Conservation (phyloP, 2,113 vertebrate species). For the Azemiops feae region DNA sequence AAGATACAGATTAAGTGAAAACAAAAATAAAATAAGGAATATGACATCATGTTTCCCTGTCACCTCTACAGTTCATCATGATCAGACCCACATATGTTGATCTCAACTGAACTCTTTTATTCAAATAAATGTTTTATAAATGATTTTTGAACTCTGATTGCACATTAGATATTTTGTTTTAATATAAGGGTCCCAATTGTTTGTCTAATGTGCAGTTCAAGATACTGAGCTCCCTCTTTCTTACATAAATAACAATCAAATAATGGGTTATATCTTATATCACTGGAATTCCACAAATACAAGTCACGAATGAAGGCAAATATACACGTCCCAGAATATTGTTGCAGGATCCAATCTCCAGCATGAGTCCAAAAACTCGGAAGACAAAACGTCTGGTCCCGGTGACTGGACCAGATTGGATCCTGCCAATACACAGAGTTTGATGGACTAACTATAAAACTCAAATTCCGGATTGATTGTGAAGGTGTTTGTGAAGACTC, state of each 20-base stretch:
- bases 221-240: background rate
- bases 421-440: conserved; percentile 30
- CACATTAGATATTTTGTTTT: background rate
- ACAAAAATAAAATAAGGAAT: background rate
- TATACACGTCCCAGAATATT: no score
- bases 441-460: conserved; percentile 25
- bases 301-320: no score
- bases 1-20: background rate
- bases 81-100: background rate
- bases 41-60: background rate
- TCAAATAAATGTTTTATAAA: background rate
- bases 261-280: no score
- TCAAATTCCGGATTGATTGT: conserved; percentile 24
- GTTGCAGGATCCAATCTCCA: no score
- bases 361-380: no score
- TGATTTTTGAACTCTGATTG: background rate
- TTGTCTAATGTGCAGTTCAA: background rate
- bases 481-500: conserved; percentile 21
- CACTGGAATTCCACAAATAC: no score
- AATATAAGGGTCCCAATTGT: background rate
- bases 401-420: no score
- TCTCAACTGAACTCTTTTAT: background rate
- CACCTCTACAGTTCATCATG: background rate
- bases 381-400: no score
- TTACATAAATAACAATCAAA: background rate